Base-by-base conservation (phyloP, 2,888 invertebrate species). In the Holacanthella duospinosa region DNA sequence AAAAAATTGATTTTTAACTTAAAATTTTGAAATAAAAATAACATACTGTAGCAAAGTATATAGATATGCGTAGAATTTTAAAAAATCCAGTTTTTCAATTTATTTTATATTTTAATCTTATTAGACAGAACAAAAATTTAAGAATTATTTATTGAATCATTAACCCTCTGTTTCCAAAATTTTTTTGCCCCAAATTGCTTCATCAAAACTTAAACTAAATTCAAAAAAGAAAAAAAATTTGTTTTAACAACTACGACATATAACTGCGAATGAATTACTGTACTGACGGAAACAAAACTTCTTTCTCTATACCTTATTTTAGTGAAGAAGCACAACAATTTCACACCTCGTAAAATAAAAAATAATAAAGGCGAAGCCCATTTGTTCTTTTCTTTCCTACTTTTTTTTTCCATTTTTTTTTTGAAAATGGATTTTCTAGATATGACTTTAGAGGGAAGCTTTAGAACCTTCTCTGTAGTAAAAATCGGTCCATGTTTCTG, bases 281-380 rank as follows among this genome's bases (percentile, higher is more conserved):
- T 36, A 36, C 36, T 12, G 16, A 12, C 9, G 36, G 6, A 16
- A 36, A 16, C 16, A 36, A 16, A 36, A 36, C 16, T 36, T 36
- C 9, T 36, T 12, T 6, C 36, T 36, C 36, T 36, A 36, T 36
- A 36, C 36, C 16, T 12, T 16, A 36, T 36, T 6, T 16, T 6
- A 36, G 9, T 6, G 36, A 36, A 36, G 36, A 36, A 21, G 48
- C 6, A 9, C 48, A 48, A 48, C 48, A 48, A 48, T 48, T 48
- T 48, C 48, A 48, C 48, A 48, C 48, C 48, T 48, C 48, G 48
- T 48, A 48, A 48, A 48, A 48, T 48, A 48, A 48, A 48, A 48
- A 48, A 48, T 48, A 48, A n/a, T 48, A 48, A 9, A 48, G 21
- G 48, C 12, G 48, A 48, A 21, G 4, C 48, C 36, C 12, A n/a